phyloP scores from a whole-genome alignment of 1,140 invertebrate genomes.

The Tribolium madens region DNA sequence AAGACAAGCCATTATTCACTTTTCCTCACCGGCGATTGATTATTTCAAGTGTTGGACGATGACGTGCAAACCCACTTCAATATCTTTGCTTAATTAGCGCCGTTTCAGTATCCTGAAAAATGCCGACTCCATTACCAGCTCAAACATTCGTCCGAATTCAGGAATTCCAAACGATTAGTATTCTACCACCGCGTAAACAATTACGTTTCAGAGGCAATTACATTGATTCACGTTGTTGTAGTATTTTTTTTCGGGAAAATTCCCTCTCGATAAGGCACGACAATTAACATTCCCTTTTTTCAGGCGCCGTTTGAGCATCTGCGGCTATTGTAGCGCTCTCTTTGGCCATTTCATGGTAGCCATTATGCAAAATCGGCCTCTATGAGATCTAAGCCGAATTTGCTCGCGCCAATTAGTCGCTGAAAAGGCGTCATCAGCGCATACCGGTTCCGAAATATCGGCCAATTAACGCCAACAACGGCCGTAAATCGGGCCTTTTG shows the following conservation, averaged over 20 bases:
- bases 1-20: not conserved
- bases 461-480: conserved; percentile 10
- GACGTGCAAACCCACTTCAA: conserved; percentile 25
- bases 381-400: conserved; percentile 27
- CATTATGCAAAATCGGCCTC: conserved; percentile 27
- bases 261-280: conserved; percentile 1
- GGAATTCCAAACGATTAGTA: not conserved
- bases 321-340: not conserved
- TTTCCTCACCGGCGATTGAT: not conserved
- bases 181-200: not conserved
- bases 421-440: conserved; percentile 12
- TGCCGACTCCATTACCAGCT: conserved; percentile 1
- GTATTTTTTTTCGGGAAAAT: conserved; percentile 15
- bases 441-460: conserved; percentile 15
- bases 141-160: conserved; percentile 3
- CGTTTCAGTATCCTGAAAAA: conserved; percentile 9
- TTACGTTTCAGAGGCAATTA: not conserved
- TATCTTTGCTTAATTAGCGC: not conserved
- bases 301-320: not conserved
- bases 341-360: conserved; percentile 17
- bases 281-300: conserved; percentile 27
- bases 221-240: not conserved
- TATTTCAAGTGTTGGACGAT: not conserved
- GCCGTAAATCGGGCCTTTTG: conserved; percentile 11
- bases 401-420: conserved; percentile 10